Evolutionary conservation across 2,113 vertebrate genomes (phyloP), one percentile per base, ranked within the genome.

Genomic region (cattle (Bos taurus)): DNA sequence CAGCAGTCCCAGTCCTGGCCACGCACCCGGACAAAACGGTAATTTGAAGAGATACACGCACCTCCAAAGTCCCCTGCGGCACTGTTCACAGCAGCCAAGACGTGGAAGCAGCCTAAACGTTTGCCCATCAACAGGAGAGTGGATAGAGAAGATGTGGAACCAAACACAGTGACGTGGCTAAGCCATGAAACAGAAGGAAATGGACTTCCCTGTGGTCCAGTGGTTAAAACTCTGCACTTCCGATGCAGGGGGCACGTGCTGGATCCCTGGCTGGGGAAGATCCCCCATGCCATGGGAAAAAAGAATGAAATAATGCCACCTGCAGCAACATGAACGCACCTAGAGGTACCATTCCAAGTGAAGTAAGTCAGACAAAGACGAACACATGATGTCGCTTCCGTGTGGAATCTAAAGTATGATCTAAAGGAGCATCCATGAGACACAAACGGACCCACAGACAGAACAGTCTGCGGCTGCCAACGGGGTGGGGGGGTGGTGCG

Each of bases 341-440:
- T 19, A 19, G 78, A 33, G 8, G 33, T 3, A 81, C 16, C 78
- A 33, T 50, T 19, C 28, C 2, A 12, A 11, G 46, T 33, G 78
- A 81, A 81, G 23, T 17, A 5, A 80, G 16, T 19, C 16, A 78
- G 74, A 8, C 23, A 33, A 74, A 74, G 67, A 74, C 36, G 40
- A 33, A 33, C 3, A 10, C 11, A 19, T 6, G 46, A 33, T 1
- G 30, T 19, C 16, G 28, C 28, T 50, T 19, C 3, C 0, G 5
- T 33, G 28, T 81, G 46, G 46, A 33, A 33, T 50, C 46, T 80
- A 6, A 80, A 80, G 6, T 30, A 19, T 3, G 46, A 12, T 3
- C 78, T 50, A 33, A 21, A 81, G 8, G 28, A 50, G 33, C 78
- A 50, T 50, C 28, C 46, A 50, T 3, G 46, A 50, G 10, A 19